These are phyloP conservation scores for Tipula helvola DNA, from an alignment of 2,888 invertebrate genomes.

Conservation along the genomic window DNA sequence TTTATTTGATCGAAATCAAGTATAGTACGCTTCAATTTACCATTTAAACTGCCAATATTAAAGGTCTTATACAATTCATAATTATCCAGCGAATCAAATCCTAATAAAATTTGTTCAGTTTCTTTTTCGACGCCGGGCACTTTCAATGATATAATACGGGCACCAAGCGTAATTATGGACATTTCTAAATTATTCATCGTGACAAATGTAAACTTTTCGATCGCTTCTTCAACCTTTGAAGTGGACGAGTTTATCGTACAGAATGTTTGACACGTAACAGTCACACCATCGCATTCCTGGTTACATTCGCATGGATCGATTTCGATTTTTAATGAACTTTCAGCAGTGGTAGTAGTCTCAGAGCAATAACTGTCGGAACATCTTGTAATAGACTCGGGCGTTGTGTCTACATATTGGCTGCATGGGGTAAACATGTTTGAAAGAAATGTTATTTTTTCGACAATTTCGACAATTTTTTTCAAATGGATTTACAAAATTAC, in stretches of 20 bases:
- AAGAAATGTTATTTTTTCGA: not conserved
- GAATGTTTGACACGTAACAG: not conserved
- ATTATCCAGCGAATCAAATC: not conserved
- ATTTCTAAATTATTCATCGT: constrained; percentile 7
- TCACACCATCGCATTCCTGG: not conserved
- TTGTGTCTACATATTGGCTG: not conserved
- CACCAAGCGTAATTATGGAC: constrained; percentile 8
- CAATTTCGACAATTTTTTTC: not conserved
- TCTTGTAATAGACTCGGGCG: not conserved
- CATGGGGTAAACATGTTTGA: not conserved
- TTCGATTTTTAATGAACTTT: not conserved
- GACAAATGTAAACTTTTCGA: not conserved
- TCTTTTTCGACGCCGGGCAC: not conserved
- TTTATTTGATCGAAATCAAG: constrained; percentile 9
- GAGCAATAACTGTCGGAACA: not conserved
- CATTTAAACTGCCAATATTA: constrained; percentile 5
- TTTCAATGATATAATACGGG: not conserved
- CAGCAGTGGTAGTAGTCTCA: not conserved
- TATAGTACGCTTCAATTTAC: not conserved
- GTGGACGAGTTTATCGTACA: not conserved
- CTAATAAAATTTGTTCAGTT: constrained; percentile 5
- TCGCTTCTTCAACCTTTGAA: not conserved
- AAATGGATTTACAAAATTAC: not conserved
- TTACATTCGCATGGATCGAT: not conserved
- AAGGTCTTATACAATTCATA: not conserved